phyloP scores from a whole-genome alignment of 2,888 invertebrate species.

The Galerucella pusilla region DNA sequence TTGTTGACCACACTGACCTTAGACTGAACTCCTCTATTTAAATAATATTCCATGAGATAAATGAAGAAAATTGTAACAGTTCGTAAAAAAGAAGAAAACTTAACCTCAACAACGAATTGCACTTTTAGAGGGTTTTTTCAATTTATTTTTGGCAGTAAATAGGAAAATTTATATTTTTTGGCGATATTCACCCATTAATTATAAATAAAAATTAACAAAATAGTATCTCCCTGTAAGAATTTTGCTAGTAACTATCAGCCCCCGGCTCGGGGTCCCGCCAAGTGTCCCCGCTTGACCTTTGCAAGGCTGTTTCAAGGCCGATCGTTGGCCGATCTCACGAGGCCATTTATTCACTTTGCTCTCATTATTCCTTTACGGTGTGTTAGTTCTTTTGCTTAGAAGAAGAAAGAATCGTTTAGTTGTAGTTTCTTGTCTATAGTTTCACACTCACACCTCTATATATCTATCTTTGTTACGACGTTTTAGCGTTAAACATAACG shows the following conservation, averaged over 20 bases:
- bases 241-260: constrained; percentile 30
- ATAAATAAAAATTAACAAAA: not conserved
- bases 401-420: constrained; percentile 16
- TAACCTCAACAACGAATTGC: too few relatives aligned
- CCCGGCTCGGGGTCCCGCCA: constrained; percentile 33
- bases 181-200: not conserved
- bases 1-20: too few relatives aligned
- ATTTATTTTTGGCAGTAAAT: too few relatives aligned
- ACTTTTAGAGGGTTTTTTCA: too few relatives aligned
- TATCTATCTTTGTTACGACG: not conserved
- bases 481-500: not conserved
- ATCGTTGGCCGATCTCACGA: constrained; percentile 64
- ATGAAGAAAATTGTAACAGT: not conserved
- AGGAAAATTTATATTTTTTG: too few relatives aligned
- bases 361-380: constrained; percentile 61
- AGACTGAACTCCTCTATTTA: too few relatives aligned
- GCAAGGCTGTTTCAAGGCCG: constrained; percentile 67
- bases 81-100: not conserved
- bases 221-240: constrained; percentile 24
- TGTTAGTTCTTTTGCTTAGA: constrained; percentile 26
- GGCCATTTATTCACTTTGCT: constrained; percentile 61
- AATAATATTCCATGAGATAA: not conserved
- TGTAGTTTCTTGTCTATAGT: constrained; percentile 10
- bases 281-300: constrained; percentile 60
- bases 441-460: not conserved